Base-by-base conservation (phyloP, 1,140 invertebrate species). In the Plodia interpunctella region DNA sequence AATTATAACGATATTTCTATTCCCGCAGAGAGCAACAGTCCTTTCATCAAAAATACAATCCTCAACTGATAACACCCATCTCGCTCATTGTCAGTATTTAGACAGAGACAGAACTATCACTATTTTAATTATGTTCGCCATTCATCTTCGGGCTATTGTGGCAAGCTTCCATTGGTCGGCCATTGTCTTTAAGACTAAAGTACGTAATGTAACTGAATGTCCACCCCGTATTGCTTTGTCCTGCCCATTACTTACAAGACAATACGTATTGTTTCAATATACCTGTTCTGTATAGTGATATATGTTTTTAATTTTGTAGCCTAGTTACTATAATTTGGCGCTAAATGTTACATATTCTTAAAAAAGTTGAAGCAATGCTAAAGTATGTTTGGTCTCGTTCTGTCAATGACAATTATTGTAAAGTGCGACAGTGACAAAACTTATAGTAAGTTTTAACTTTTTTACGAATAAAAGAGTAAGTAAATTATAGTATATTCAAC, bases 41-140 rank as follows among this genome's bases (percentile, higher is more conserved):
- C n/a, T 44, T 44, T 44, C 38, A 44, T 44, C 38, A 44, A 44
- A 44, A 44, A 44, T 44, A 44, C 38, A 44, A 32, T 32, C 30
- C 30, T 32, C 4, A 32, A 32, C 30, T 32, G 38, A 44, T 44
- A 44, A 44, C 8, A 8, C 1, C 38, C n/a, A 44, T 44, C 38
- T 44, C 38, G 13, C n/a, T 44, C 38, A 15, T 44, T 44, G n/a
- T 10, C 38, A 44, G 13, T 44, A 17, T 44, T 44, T 44, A 44
- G 38, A 44, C 0, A 44, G 38, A 6, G 38, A 44, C 38, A 17
- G 13, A n/a, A 44, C 38, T 44, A 44, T 44, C 38, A 44, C 38
- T 44, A 44, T 44, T 44, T 35, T 44, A 44, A 44, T 44, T 44
- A 44, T 44, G 38, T 44, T 44, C 15, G 38, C 38, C 15, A 44